A percentile compares a stretch with the other conserved stretches of the same genome.
These are phyloP conservation scores for Leptogaster cylindrica DNA, from an alignment of 2,888 invertebrate genomes.

Conservation along the genomic window DNA sequence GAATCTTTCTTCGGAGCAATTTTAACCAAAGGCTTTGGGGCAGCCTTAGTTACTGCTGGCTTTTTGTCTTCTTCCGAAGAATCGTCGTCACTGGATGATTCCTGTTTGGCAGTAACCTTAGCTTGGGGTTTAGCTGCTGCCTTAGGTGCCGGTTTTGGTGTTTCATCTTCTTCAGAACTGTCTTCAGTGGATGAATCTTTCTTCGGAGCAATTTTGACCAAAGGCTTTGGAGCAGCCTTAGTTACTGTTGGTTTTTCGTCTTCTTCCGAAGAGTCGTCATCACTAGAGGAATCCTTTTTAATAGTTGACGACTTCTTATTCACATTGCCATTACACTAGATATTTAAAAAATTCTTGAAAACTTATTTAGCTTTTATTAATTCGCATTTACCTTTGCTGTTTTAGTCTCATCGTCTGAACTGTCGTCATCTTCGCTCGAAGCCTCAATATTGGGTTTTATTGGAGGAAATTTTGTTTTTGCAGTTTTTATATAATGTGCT, in stretches of 20 bases:
- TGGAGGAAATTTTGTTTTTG: slow-evolving; percentile 62
- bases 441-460: slow-evolving; percentile 54
- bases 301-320: not conserved
- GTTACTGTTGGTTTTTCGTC: not conserved
- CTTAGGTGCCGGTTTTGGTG: slow-evolving; percentile 38
- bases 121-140: slow-evolving; percentile 6
- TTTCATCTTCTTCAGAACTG: not conserved
- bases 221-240: not conserved
- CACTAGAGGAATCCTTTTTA: not conserved
- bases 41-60: slow-evolving; percentile 46
- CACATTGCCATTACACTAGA: not conserved
- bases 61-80: slow-evolving; percentile 57
- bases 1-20: slow-evolving; percentile 52
- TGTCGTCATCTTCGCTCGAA: slow-evolving; percentile 51
- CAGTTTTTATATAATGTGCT: slow-evolving; percentile 65
- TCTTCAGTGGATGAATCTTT: slow-evolving; percentile 17
- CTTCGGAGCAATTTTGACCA: slow-evolving; percentile 35
- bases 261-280: not conserved
- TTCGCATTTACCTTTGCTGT: not conserved
- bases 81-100: slow-evolving; percentile 57
- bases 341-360: not conserved
- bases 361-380: not conserved
- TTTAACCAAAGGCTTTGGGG: not conserved
- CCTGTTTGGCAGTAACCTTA: slow-evolving; percentile 34
- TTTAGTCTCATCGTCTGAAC: slow-evolving; percentile 39